Evolutionary conservation across 2,888 invertebrate species (phyloP).

Genomic region (Lysandra bellargus): DNA sequence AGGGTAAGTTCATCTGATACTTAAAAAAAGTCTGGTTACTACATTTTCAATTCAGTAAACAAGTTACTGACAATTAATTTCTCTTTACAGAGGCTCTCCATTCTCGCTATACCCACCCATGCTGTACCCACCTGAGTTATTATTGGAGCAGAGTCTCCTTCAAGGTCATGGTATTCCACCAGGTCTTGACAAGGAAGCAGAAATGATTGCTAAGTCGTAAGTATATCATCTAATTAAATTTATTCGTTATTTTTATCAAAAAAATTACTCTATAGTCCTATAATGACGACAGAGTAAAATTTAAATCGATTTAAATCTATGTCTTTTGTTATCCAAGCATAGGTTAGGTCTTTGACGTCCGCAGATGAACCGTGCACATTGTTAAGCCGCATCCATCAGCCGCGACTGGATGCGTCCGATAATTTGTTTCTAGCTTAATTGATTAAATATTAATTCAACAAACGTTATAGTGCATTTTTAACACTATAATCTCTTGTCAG

Average conservation of each 20-base stretch:
- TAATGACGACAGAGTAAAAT: no score
- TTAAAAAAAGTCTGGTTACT: neutral
- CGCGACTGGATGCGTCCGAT: no score
- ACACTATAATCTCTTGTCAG: conserved; percentile 38
- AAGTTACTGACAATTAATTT: conserved; percentile 11
- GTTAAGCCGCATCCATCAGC: no score
- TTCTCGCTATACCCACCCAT: conserved; percentile 76
- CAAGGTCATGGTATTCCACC: conserved; percentile 79
- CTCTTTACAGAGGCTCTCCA: conserved; percentile 63
- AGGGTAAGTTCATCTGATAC: conserved; percentile 54
- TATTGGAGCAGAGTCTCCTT: conserved; percentile 71
- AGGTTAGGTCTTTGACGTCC: no score
- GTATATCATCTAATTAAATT: conserved; percentile 40
- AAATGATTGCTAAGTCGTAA: conserved; percentile 75
- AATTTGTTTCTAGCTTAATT: no score
- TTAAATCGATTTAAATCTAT: no score
- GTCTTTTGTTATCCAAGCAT: no score
- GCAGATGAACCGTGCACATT: no score
- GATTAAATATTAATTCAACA: neutral
- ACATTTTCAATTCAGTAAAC: neutral
- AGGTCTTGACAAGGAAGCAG: conserved; percentile 73
- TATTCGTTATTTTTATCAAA: no score
- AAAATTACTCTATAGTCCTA: no score
- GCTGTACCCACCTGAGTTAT: conserved; percentile 75
- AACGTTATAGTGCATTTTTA: neutral